Percentiles rank a stretch among this genome's conserved stretches.
phyloP scores from a whole-genome alignment of 2,888 invertebrate species.

The Sceliomorpha sp. region DNA sequence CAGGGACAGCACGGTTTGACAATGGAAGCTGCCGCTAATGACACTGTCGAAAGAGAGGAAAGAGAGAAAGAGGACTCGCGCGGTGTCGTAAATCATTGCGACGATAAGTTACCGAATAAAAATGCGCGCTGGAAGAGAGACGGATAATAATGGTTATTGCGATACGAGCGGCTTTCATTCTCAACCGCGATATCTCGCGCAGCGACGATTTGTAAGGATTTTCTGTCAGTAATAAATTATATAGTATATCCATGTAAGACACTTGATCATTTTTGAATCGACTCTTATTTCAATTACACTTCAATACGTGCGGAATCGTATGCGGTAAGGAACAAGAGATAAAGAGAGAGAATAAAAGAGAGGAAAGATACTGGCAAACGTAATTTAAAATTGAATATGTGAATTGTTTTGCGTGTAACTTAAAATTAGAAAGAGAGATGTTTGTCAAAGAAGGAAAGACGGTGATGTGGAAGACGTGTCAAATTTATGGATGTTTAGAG shows the following conservation, averaged over 20 bases:
- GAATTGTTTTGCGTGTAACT: too few relatives aligned
- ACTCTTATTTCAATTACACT: conserved; percentile 55
- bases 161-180: conserved; percentile 34
- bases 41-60: neutral
- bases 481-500: too few relatives aligned
- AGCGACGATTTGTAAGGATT: conserved; percentile 60
- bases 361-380: conserved; percentile 25
- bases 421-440: too few relatives aligned
- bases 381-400: conserved; percentile 17
- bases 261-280: conserved; percentile 64
- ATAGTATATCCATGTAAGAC: conserved; percentile 61
- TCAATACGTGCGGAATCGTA: conserved; percentile 44
- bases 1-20: conserved; percentile 43
- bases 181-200: conserved; percentile 39
- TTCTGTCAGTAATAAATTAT: conserved; percentile 71
- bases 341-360: too few relatives aligned
- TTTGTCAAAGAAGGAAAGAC: too few relatives aligned
- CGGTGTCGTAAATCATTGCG: neutral
- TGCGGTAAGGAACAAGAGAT: too few relatives aligned
- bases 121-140: neutral
- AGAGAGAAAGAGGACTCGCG: too few relatives aligned
- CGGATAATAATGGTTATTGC: neutral
- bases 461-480: too few relatives aligned
- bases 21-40: conserved; percentile 33
- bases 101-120: neutral